Evolutionary conservation across 2,888 invertebrate species (phyloP), one percentile per base, ranked within the genome.

Genomic region (Uloborus plumipes): DNA sequence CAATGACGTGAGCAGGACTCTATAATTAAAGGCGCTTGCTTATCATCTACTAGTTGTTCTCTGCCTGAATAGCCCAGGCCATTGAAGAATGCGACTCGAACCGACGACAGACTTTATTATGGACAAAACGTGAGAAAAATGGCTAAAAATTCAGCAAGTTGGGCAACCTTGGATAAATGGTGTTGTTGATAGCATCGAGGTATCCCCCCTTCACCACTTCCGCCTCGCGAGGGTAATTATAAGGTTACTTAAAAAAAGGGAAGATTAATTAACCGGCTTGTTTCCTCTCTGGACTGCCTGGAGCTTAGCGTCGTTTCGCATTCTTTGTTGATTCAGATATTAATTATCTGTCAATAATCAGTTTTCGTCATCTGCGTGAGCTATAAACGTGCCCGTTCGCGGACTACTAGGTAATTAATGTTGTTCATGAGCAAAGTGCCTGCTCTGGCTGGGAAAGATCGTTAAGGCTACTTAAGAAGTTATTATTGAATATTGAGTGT

Each of bases 101-200:
- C 11, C n/a, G 53, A 64, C 39, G 16, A 47, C 55, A 65, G 11
- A 26, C 18, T 31, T 61, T 59, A 76, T 62, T 69, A 69, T 61
- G 53, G 16, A 31, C 15, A 31, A 73, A 67, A 80, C 79, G 79
- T 80, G 79, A 73, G 65, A 62, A 61, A 62, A 80, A 62, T 80
- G 20, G 7, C 49, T 64, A 80, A 79, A 64, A 72, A 70, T 39
- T 20, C 26, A 11, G 1, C 18, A 20, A 61, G 18, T 62, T 39
- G 18, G 9, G 50, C 9, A 58, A n/a, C 49, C 16, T 49, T 15
- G 62, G 15, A 9, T 62, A 31, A 31, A 26, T 15, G 26, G 62
- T 39, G 39, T 26, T n/a, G 59, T 59, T 62, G 31, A 26, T 14
- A 26, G 62, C 62, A 39, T 39, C 39, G 39, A 39, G 3, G 11